A percentile compares a stretch with the other conserved stretches of the same genome.
Conservation (phyloP, 2,797 vertebrate genomes). For the Cichlasoma orientale region DNA sequence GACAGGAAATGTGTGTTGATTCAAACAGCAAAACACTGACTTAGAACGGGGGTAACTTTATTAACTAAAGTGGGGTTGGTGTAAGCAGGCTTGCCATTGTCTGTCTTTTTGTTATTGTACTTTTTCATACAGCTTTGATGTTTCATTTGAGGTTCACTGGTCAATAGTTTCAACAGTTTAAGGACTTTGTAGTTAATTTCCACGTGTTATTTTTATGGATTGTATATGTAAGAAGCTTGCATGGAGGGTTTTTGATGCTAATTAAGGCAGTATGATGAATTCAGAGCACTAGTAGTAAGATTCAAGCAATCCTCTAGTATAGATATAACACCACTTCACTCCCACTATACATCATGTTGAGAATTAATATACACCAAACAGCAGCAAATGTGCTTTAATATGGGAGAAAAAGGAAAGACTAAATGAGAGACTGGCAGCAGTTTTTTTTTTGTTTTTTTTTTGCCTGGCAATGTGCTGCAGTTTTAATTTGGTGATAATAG, state of each 20-base stretch:
- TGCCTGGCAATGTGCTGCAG: not conserved
- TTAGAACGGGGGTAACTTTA: not conserved
- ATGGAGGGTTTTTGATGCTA: not conserved
- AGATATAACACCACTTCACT: not conserved
- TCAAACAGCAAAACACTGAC: not conserved
- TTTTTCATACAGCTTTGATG: not conserved
- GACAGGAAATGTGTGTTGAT: not conserved
- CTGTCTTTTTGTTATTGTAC: not conserved
- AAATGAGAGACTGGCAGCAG: not conserved
- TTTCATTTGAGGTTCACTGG: not conserved
- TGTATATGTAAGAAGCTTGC: not conserved
- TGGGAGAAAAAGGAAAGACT: no score
- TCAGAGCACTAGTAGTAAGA: not conserved
- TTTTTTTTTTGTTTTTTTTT: not conserved
- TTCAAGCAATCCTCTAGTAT: not conserved
- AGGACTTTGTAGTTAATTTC: not conserved
- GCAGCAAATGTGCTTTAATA: not conserved
- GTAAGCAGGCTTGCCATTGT: not conserved
- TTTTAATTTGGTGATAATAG: not conserved
- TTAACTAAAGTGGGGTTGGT: not conserved
- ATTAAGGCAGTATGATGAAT: not conserved
- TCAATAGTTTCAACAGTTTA: not conserved
- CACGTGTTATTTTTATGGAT: not conserved
- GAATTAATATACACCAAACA: not conserved
- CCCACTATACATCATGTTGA: not conserved